phyloP scores from a whole-genome alignment of 2,113 vertebrate genomes.

The Chloroceryle aenea region DNA sequence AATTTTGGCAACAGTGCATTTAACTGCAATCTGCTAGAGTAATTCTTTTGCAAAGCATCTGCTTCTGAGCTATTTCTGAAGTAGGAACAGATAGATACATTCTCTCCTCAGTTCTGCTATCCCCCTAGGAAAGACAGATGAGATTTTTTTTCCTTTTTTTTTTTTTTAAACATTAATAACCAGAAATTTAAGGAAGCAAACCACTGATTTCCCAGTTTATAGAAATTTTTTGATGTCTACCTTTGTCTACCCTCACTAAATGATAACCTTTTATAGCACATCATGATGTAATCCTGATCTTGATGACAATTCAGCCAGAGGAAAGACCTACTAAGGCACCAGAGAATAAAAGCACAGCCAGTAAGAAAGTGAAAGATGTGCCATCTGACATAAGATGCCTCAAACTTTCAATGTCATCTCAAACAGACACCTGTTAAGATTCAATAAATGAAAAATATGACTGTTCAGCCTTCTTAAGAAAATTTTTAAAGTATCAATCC shows the following conservation, averaged over 20 bases:
- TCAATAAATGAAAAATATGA: not conserved
- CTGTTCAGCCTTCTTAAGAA: not conserved
- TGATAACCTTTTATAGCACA: not conserved
- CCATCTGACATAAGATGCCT: not conserved
- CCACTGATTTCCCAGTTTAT: not conserved
- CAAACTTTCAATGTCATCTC: not conserved
- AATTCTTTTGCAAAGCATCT: not conserved
- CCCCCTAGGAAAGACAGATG: not conserved
- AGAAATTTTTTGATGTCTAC: not conserved
- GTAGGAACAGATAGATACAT: not conserved
- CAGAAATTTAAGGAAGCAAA: not conserved
- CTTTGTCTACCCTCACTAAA: not conserved
- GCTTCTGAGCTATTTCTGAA: not conserved
- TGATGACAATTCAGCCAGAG: not conserved
- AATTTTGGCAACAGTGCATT: not conserved
- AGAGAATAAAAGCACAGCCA: not conserved
- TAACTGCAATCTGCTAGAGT: not conserved
- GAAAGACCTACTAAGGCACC: not conserved
- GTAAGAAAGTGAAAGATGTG: not conserved
- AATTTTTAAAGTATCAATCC: not conserved
- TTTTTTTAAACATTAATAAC: not conserved
- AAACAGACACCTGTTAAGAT: not conserved
- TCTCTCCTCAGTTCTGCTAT: not conserved
- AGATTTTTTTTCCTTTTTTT: not conserved
- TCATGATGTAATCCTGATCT: not conserved